Evolutionary conservation across 23 tunicate species (phyloP).

Genomic region (Styela clava): DNA sequence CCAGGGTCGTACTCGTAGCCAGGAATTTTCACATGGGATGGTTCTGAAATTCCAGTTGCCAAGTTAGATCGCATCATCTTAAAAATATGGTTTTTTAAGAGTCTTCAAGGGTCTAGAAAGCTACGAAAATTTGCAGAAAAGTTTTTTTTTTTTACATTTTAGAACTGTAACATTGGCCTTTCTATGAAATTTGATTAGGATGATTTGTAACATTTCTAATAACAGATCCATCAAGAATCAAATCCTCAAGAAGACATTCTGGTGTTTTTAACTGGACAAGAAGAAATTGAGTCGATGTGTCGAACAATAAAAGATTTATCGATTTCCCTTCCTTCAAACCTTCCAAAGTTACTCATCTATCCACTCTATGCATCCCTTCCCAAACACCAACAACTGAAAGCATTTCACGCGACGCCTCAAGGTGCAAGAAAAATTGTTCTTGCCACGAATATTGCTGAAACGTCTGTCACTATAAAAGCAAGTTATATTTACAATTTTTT

Average conservation of each 20-base stretch:
- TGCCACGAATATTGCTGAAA: slow-evolving; percentile 91
- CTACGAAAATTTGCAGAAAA: too few species aligned
- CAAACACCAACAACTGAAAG: slow-evolving; percentile 62
- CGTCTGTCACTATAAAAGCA: slow-evolving; percentile 77
- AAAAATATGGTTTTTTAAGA: too few species aligned
- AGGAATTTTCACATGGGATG: too few species aligned
- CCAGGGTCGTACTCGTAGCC: too few species aligned
- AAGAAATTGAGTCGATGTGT: slow-evolving; percentile 76
- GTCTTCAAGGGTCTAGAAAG: too few species aligned
- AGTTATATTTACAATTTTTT: too few species aligned
- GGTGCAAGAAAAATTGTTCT: slow-evolving; percentile 69
- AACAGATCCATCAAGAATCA: slow-evolving; percentile 62
- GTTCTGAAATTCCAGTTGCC: too few species aligned
- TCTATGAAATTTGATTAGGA: too few species aligned
- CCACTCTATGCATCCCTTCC: slow-evolving; percentile 87
- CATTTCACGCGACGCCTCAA: slow-evolving; percentile 58
- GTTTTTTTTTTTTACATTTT: too few species aligned
- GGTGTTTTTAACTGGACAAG: slow-evolving; percentile 93
- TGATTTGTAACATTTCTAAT: too few species aligned
- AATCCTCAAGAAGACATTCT: slow-evolving; percentile 75
- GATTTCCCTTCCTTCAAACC: slow-evolving; percentile 41
- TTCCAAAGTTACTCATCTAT: slow-evolving; percentile 52
- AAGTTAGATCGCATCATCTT: too few species aligned
- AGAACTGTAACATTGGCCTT: too few species aligned
- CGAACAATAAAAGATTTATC: slow-evolving; percentile 66